Evolutionary conservation across 2,113 vertebrate genomes (phyloP).

Genomic region (Mesocricetus auratus): DNA sequence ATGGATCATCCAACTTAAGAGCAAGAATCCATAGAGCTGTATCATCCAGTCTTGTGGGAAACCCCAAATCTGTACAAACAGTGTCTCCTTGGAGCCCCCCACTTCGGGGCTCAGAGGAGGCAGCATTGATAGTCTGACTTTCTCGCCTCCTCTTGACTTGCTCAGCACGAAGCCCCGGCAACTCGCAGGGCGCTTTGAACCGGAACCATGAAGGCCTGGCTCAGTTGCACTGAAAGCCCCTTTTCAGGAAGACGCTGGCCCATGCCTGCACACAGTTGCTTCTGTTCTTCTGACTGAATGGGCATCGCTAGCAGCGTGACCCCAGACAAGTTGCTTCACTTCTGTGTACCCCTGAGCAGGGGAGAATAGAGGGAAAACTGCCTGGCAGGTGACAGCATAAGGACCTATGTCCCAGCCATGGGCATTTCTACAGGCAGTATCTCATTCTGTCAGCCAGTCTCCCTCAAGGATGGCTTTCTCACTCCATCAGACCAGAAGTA

Average conservation of each 20-base stretch:
- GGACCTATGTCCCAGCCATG: neutral
- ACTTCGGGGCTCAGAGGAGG: constrained; percentile 9
- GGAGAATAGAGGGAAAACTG: neutral
- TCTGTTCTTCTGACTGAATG: constrained; percentile 63
- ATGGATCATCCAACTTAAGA: neutral
- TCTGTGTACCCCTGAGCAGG: constrained; percentile 29
- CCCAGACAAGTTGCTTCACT: neutral
- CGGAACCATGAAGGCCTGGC: constrained; percentile 65
- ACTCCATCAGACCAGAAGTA: neutral
- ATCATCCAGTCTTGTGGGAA: constrained; percentile 24
- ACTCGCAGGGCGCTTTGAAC: constrained; percentile 68
- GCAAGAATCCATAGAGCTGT: constrained; percentile 38
- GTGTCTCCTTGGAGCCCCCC: constrained; percentile 57
- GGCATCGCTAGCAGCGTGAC: neutral
- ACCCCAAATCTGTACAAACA: constrained; percentile 64
- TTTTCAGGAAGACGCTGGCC: constrained; percentile 67
- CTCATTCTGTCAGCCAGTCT: too few species aligned
- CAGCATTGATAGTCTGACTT: constrained; percentile 72
- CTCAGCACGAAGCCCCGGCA: constrained; percentile 76
- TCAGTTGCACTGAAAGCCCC: constrained; percentile 59
- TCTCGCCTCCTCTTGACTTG: constrained; percentile 82
- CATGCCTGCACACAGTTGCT: constrained; percentile 62
- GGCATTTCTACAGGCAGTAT: neutral
- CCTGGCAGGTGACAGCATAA: neutral
- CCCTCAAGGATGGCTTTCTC: neutral